Base-by-base conservation (phyloP, 2,797 vertebrate genomes). In the Aplochiton taeniatus region DNA sequence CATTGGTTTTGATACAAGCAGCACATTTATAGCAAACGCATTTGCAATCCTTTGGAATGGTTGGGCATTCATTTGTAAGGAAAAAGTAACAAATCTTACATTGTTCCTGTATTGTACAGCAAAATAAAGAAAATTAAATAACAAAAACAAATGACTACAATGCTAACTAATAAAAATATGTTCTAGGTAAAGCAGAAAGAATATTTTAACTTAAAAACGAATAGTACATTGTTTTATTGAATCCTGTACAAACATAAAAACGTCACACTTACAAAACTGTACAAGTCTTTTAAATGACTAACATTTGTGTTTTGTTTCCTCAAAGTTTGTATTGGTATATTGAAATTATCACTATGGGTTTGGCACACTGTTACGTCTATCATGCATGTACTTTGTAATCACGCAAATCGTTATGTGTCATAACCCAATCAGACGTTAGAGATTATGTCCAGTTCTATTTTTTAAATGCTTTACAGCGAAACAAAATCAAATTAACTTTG, bases 11-110 rank as follows among this genome's bases (percentile, higher is more conserved):
- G 75, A 84, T 87, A 83, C 72, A 91, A 91, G 90, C 88, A 88
- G 84, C 86, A 85, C 80, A 88, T 83, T 86, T 83, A 89, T 82
- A 91, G 88, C 85, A 87, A 90, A 88, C 83, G 81, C 76, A 89
- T 79, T 87, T 79, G 69, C 78, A 92, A 87, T 91, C 90, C 88
- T 92, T 89, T 93, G 93, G 92, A 94, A 94, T 93, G 89, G 83
- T 88, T 77, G 90, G 87, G 86, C 78, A 70, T 87, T 88, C 72
- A 69, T 80, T 74, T 65, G 52, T 86, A 77, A 69, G 81, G 86
- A 88, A 86, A 77, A 73, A 88, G 90, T 81, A 79, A 79, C 86
- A 79, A 80, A 88, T 65, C 84, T 80, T 84, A 88, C 83, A 84
- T 83, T 74, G 80, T 82, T 87, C 76, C 72, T 86, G 79, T 87